Conservation (phyloP, 2,113 vertebrate genomes). For the Oostethus manadensis region DNA sequence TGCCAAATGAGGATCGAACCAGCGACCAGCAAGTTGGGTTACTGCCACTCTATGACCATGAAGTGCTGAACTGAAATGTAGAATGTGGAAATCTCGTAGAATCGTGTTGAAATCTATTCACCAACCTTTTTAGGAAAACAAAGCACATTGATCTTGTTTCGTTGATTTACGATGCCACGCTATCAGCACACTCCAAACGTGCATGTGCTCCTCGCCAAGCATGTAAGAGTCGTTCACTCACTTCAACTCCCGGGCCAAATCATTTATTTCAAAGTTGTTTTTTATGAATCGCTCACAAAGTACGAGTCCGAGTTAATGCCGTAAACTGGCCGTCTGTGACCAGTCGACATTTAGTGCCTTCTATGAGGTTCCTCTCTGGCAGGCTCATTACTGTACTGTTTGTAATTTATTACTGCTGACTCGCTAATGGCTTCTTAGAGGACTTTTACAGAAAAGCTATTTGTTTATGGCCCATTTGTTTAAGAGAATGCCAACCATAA, state of each 20-base stretch:
- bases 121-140: no score
- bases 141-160: no score
- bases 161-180: no score
- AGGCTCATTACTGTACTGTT: conserved; percentile 70
- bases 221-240: conserved; percentile 5
- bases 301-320: conserved; percentile 70
- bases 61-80: no score
- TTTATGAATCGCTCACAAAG: conserved; percentile 53
- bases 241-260: conserved; percentile 53
- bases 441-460: conserved; percentile 60
- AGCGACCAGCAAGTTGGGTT: no score
- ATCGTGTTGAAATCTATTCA: no score
- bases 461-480: conserved; percentile 62
- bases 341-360: conserved; percentile 65
- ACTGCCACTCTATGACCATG: no score
- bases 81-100: no score
- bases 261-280: conserved; percentile 45
- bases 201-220: no score
- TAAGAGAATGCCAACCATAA: conserved; percentile 43
- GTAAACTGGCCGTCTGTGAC: conserved; percentile 69
- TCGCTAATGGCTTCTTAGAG: conserved; percentile 73
- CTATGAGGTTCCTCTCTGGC: conserved; percentile 49
- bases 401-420: conserved; percentile 72
- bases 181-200: no score
- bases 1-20: no score